A percentile compares a stretch with the other conserved stretches of the same genome.
These are phyloP conservation scores for Mesorhabditis belari DNA, from an alignment of 2,888 invertebrate genomes.

Conservation along the genomic window DNA sequence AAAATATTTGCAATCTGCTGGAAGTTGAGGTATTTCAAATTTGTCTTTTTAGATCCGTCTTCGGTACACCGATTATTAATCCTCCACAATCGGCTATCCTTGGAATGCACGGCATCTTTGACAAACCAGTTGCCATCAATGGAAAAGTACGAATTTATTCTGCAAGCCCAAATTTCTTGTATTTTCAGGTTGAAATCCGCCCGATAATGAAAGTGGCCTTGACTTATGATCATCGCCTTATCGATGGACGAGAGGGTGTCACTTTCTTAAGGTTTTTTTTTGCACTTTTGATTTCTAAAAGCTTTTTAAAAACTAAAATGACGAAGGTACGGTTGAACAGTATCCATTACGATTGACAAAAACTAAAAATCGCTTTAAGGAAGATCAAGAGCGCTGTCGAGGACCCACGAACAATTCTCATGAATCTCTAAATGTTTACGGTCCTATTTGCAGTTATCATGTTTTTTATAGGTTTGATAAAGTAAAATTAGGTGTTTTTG, in stretches of 20 bases:
- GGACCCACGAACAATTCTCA: conserved; percentile 84
- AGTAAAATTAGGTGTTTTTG: too few species aligned
- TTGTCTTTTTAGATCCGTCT: conserved; percentile 29
- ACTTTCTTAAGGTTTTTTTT: conserved; percentile 67
- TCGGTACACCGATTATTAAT: conserved; percentile 95
- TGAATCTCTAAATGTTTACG: conserved; percentile 73
- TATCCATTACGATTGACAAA: too few species aligned
- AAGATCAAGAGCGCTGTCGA: conserved; percentile 94
- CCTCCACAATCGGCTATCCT: conserved; percentile 97
- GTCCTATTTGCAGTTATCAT: too few species aligned
- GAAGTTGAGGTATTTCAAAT: too few species aligned
- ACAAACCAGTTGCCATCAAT: conserved; percentile 85
- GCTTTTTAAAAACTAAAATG: too few species aligned
- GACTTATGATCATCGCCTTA: conserved; percentile 95
- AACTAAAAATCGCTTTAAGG: too few species aligned
- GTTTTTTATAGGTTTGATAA: too few species aligned
- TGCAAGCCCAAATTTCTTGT: neutral
- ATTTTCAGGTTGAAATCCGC: conserved; percentile 76
- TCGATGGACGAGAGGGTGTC: conserved; percentile 98
- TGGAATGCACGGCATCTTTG: conserved; percentile 96
- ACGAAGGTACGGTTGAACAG: too few species aligned
- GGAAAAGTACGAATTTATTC: conserved; percentile 69
- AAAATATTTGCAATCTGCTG: conserved; percentile 62
- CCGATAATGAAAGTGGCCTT: conserved; percentile 99
- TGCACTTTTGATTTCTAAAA: neutral